Conservation (phyloP, 2,797 vertebrate species). For the Brachyrhaphis roseni region DNA sequence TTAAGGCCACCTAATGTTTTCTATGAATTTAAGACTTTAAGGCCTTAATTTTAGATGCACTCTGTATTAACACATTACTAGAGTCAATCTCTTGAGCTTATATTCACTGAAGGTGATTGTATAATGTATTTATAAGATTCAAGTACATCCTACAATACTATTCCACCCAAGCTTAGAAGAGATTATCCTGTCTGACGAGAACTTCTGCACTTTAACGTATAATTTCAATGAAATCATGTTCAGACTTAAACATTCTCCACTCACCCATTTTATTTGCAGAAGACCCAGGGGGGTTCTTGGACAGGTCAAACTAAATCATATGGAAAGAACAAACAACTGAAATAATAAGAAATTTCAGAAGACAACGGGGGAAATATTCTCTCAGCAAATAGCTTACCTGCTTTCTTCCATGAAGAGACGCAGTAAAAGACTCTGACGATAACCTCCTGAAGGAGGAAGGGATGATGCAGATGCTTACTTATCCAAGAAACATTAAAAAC, state of each 20-base stretch:
- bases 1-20: too few species aligned
- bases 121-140: not conserved
- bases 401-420: conserved; percentile 57
- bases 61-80: not conserved
- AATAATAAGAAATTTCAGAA: conserved; percentile 16
- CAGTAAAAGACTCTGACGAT: conserved; percentile 52
- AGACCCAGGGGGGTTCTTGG: conserved; percentile 68
- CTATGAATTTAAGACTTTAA: too few species aligned
- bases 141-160: not conserved
- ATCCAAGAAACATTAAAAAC: conserved; percentile 7
- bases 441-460: conserved; percentile 58
- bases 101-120: not conserved
- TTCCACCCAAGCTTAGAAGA: not conserved
- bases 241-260: conserved; percentile 25
- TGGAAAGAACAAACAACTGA: conserved; percentile 34
- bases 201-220: not conserved
- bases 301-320: conserved; percentile 71
- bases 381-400: conserved; percentile 44
- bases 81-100: not conserved
- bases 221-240: not conserved
- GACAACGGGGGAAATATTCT: not conserved
- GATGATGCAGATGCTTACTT: conserved; percentile 11
- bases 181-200: not conserved
- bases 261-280: conserved; percentile 82
- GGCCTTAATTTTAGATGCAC: too few species aligned